Evolutionary conservation across 1,140 invertebrate species (phyloP), one percentile per base, ranked within the genome.

Genomic region (Oedothorax gibbosus): DNA sequence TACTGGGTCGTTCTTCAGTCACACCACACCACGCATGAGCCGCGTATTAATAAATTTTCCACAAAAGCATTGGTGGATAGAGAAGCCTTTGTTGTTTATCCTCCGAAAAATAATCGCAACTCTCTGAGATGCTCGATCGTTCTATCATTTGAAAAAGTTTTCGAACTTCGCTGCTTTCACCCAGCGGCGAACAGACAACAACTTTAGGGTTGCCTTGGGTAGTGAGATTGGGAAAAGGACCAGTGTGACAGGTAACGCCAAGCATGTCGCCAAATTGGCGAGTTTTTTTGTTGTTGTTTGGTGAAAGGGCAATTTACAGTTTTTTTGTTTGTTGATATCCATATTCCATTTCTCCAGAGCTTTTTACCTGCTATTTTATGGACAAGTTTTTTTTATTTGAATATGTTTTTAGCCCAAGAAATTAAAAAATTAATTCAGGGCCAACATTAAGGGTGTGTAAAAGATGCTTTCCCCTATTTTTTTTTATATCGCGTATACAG

Each of bases 131-230:
- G 53, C 57, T 65, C 50, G 56, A n/a, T n/a, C n/a, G n/a, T n/a
- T n/a, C 60, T 18, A 21, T 21, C 49, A 35, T 35, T 35, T 35
- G 35, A 35, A 35, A 35, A 76, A 84, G 81, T 84, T 84, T 84
- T 84, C 81, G 81, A 84, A 84, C 81, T 84, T 75, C 56, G 62
- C 57, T 21, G 62, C 62, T 62, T 18, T 57, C 81, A n/a, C 71
- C 71, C 71, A 72, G 75, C 66, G 7, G 71, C 50, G 60, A 84
- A 72, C 81, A 35, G 35, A 84, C 71, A 84, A 72, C 56, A 73
- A 69, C 60, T 53, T 57, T 84, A 76, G 72, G 81, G 81, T 84
- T 84, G 71, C 81, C 35, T n/a, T 11, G 20, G 9, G n/a, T 35
- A 73, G 50, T 65, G 64, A 76, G 71, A 49, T 56, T 10, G 12